Percentiles rank a stretch among this genome's conserved stretches.
These are phyloP conservation scores for Nasonia longicornis DNA, from an alignment of 1,140 invertebrate genomes.

Conservation along the genomic window DNA sequence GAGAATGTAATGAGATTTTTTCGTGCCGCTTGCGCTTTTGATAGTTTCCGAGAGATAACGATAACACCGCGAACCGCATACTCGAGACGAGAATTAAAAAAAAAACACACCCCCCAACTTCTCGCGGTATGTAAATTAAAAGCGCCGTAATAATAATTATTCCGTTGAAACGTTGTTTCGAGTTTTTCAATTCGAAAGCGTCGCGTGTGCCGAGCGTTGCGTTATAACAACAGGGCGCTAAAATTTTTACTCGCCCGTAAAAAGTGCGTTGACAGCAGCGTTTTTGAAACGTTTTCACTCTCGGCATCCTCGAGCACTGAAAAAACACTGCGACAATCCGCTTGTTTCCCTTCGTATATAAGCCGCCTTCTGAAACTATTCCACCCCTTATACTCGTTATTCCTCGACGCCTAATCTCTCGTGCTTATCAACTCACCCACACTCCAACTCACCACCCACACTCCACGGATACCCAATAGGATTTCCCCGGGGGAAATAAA, in stretches of 20 bases:
- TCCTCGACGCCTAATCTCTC: not conserved
- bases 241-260: no score
- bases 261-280: no score
- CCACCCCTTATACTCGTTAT: not conserved
- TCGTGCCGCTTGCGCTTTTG: not conserved
- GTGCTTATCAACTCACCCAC: not conserved
- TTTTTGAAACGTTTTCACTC: no score
- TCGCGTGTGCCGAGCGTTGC: not conserved
- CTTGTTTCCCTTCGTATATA: not conserved
- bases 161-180: not conserved
- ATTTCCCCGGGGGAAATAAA: constrained; percentile 23
- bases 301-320: no score
- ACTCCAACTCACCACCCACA: not conserved
- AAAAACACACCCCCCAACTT: not conserved
- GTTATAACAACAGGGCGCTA: no score
- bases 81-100: not conserved
- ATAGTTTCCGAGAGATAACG: not conserved
- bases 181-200: not conserved
- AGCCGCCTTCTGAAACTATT: not conserved
- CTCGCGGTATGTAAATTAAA: not conserved
- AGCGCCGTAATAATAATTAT: not conserved
- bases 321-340: no score
- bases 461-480: not conserved
- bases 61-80: not conserved
- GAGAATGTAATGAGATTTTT: constrained; percentile 1